These are phyloP conservation scores for Cheilosia urbana DNA, from an alignment of 2,888 invertebrate species.

Conservation along the genomic window DNA sequence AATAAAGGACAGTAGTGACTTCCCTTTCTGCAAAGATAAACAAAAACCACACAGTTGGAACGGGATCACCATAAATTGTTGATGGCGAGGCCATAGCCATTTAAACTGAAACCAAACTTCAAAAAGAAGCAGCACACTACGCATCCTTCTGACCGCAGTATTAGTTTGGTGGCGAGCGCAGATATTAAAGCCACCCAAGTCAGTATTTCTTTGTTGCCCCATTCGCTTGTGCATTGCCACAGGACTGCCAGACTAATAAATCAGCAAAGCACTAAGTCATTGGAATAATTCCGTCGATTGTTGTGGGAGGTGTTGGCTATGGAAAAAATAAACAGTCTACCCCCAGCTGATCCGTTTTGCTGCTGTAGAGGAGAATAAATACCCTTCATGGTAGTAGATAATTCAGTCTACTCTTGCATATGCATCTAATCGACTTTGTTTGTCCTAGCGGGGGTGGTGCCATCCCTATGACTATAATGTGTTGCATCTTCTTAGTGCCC, in stretches of 20 bases:
- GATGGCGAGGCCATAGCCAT: neutral
- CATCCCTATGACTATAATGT: neutral
- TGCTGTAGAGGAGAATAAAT: neutral
- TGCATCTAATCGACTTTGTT: constrained; percentile 41
- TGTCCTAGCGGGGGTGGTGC: neutral
- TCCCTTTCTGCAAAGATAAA: constrained; percentile 4
- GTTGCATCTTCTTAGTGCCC: neutral
- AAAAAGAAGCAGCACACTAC: constrained; percentile 16
- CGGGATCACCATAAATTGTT: constrained; percentile 38
- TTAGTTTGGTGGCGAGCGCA: neutral
- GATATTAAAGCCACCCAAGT: neutral
- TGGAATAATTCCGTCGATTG: constrained; percentile 46
- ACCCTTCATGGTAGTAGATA: constrained; percentile 20
- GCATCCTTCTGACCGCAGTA: constrained; percentile 4
- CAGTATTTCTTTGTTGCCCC: neutral
- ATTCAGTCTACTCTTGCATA: constrained; percentile 33
- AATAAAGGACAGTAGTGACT: neutral
- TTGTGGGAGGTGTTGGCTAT: neutral
- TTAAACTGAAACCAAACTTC: constrained; percentile 6
- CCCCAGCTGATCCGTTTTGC: neutral
- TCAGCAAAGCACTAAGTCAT: constrained; percentile 39
- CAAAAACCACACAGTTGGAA: constrained; percentile 10
- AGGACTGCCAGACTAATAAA: constrained; percentile 39
- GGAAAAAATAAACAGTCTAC: neutral
- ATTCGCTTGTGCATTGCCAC: neutral